Percentiles rank a stretch among this genome's conserved stretches.
These are phyloP conservation scores for Agrilus mali DNA, from an alignment of 2,888 invertebrate genomes.

Conservation along the genomic window DNA sequence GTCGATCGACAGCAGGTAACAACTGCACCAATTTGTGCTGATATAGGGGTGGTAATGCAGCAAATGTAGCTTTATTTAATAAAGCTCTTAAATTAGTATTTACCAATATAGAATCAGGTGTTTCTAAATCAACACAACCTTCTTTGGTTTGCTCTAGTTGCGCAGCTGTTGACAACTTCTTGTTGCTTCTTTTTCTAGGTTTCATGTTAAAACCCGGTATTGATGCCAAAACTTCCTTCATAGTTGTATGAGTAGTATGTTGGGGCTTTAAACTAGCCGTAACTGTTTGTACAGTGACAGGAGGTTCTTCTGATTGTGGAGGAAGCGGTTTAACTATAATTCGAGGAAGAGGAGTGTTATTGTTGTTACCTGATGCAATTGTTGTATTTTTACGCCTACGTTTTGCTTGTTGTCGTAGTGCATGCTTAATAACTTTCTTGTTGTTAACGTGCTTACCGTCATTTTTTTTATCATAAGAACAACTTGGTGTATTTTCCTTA, in stretches of 20 bases:
- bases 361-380: constrained; percentile 41
- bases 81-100: constrained; percentile 83
- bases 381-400: constrained; percentile 68
- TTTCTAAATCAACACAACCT: constrained; percentile 89
- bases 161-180: constrained; percentile 80
- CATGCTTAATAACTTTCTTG: constrained; percentile 63
- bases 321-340: constrained; percentile 74
- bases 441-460: constrained; percentile 33
- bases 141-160: constrained; percentile 87
- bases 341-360: constrained; percentile 53
- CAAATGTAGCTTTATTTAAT: constrained; percentile 86
- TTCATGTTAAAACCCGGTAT: constrained; percentile 82
- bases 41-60: constrained; percentile 72
- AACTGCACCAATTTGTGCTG: constrained; percentile 88
- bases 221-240: constrained; percentile 78
- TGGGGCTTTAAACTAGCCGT: constrained; percentile 23
- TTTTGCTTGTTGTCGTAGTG: constrained; percentile 63
- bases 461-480: constrained; percentile 17
- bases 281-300: constrained; percentile 25
- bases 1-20: constrained; percentile 81
- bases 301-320: constrained; percentile 40
- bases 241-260: constrained; percentile 51
- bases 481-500: constrained; percentile 12
- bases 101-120: constrained; percentile 89
- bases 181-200: constrained; percentile 64